Evolutionary conservation across 2,113 vertebrate genomes (phyloP), one percentile per base, ranked within the genome.

Genomic region (Paedocypris sp.): DNA sequence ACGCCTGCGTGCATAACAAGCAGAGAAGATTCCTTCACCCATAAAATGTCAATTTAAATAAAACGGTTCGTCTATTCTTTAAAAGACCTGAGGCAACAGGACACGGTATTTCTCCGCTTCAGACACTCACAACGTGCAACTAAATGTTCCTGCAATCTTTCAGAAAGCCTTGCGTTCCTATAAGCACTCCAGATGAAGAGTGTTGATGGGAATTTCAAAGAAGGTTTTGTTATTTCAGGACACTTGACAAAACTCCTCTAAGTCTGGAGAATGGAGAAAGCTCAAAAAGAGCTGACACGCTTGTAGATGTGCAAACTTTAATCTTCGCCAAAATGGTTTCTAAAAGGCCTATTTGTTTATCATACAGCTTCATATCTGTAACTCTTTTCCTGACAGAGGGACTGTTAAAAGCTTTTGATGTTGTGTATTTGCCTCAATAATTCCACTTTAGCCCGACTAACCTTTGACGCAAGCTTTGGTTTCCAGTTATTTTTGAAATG

Each of bases 141-240:
- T 11, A 65, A 61, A 22, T 15, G 16, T 53, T 53, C 22, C 32
- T 49, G 26, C 35, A 39, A 60, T 64, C 62, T 50, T 29, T 51
- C 19, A 10, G 15, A 35, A 35, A 11, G n/a, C 25, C 10, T 32
- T 59, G 25, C 48, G 32, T 60, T 60, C 42, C 53, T 32, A 19
- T 16, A 31, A 31, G 19, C 5, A 59, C 19, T 48, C 50, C 43
- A 57, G 29, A 53, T 39, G 39, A 46, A 25, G 39, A 32, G 67
- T 69, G 67, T 56, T 65, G 67, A 65, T 49, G 25, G 54, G 11
- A 43, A 65, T 66, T 51, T 70, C 62, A 65, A 56, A 70, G 62
- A 15, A 6, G 9, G 19, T 20, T 65, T 43, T 66, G 57, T 70
- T 70, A 57, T 66, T 66, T 66, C 68, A 62, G 62, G 68, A 66